Conservation (phyloP, 2,113 vertebrate species). For the Epinephelus cyanopodus region DNA sequence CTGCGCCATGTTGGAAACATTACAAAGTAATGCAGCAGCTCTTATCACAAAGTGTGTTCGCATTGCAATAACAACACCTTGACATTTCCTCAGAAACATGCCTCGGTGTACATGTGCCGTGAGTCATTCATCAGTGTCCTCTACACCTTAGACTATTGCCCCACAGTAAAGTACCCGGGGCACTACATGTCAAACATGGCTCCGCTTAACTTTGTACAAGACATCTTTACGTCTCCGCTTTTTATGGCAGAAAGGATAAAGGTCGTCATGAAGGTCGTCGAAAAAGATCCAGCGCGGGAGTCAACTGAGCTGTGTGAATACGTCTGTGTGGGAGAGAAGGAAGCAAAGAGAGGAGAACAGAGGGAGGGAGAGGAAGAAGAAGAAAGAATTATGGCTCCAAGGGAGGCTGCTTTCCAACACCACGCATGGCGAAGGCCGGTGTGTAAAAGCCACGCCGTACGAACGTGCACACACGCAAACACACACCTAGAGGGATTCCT, state of each 20-base stretch:
- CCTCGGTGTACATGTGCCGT: conserved; percentile 36
- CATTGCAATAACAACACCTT: neutral
- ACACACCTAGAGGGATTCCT: conserved; percentile 73
- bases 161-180: conserved; percentile 58
- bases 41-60: neutral
- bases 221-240: conserved; percentile 46
- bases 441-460: conserved; percentile 42
- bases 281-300: conserved; percentile 36
- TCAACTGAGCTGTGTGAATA: neutral
- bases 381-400: conserved; percentile 47
- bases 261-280: conserved; percentile 60
- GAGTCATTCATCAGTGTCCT: conserved; percentile 64
- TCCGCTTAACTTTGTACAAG: conserved; percentile 63
- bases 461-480: conserved; percentile 38
- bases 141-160: conserved; percentile 72
- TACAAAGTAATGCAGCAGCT: neutral
- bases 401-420: conserved; percentile 57
- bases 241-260: conserved; percentile 73
- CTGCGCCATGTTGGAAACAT: neutral
- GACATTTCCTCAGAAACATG: conserved; percentile 29
- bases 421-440: conserved; percentile 15
- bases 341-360: conserved; percentile 40
- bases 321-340: conserved; percentile 51
- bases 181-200: conserved; percentile 40
- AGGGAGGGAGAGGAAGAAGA: conserved; percentile 50